Percentiles rank a stretch among this genome's conserved stretches.
Evolutionary conservation across 2,113 vertebrate genomes (phyloP).

Genomic region (Dermatemys mawii): DNA sequence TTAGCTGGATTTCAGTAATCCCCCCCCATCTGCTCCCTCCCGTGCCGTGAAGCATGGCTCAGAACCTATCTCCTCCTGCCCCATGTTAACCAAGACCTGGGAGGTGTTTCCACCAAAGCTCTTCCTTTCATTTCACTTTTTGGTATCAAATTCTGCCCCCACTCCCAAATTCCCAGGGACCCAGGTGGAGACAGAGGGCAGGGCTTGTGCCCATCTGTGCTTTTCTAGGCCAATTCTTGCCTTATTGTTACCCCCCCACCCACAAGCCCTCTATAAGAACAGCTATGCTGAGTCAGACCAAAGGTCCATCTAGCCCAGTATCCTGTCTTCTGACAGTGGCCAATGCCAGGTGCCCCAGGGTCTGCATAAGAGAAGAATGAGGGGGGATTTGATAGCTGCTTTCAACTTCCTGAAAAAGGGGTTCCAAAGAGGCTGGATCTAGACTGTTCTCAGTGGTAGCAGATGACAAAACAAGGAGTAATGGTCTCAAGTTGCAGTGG

Average conservation of each 20-base stretch:
- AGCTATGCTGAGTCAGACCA: too few species aligned
- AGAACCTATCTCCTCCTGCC: neutral
- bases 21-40: constrained; percentile 49
- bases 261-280: neutral
- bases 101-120: neutral
- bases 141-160: neutral
- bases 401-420: too few species aligned
- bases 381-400: too few species aligned
- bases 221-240: neutral
- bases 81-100: too few species aligned
- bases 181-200: neutral
- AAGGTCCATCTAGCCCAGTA: too few species aligned
- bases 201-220: neutral
- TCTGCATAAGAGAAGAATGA: too few species aligned
- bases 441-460: too few species aligned
- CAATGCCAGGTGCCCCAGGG: too few species aligned
- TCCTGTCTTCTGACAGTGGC: too few species aligned
- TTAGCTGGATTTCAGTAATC: constrained; percentile 69
- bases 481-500: too few species aligned
- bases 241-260: neutral
- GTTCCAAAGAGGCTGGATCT: too few species aligned
- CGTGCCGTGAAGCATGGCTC: fast-evolving
- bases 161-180: neutral
- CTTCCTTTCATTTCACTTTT: neutral
- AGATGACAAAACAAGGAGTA: too few species aligned